Base-by-base conservation (phyloP, 2,888 invertebrate species). In the Isotomurus palustris region DNA sequence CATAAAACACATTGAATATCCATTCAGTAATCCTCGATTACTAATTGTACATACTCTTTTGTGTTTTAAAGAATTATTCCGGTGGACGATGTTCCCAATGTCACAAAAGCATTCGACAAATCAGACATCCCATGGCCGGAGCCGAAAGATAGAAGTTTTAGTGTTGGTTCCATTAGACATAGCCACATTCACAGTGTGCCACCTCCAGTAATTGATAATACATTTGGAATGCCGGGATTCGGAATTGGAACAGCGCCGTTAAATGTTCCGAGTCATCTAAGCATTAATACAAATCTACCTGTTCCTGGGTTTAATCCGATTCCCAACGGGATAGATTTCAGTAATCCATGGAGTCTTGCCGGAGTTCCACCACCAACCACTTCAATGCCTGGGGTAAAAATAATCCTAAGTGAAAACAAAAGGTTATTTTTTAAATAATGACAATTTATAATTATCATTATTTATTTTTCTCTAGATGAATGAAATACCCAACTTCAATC, bases 71-170 rank as follows among this genome's bases (percentile, higher is more conserved):
- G 58, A 53, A 79, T 82, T 19, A 93, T 95, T 76, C 94, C 95
- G 0, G 77, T 92, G 53, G 92, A 93, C 66, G 95, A 95, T 77
- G 82, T 86, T 4, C 85, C 87, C 0, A 90, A 89, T 6, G 86
- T 86, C 74, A 86, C 87, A 61, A 85, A 84, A 64, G 80, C 87
- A 19, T 87, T 86, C 72, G 89, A 91, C 74, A 86, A 86, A 72
- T 83, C 86, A 56, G 81, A 79, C 53, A 82, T 85, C 74, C 83
- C 86, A 0, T 91, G 91, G 91, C 91, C 91, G 1, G 89, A 89
- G 74, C 87, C 91, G 0, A 88, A 88, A 73, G 84, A 84, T 12
- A 81, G 82, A 5, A 81, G 84, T 2, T 14, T 40, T 2, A 25
- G 5, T 45, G 44, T 25, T 25, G n/a, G 10, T 14, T 51, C 22